Percentiles rank a stretch among this genome's conserved stretches.
Conservation (phyloP, 1,140 invertebrate genomes). For the Caenorhabditis remanei region DNA sequence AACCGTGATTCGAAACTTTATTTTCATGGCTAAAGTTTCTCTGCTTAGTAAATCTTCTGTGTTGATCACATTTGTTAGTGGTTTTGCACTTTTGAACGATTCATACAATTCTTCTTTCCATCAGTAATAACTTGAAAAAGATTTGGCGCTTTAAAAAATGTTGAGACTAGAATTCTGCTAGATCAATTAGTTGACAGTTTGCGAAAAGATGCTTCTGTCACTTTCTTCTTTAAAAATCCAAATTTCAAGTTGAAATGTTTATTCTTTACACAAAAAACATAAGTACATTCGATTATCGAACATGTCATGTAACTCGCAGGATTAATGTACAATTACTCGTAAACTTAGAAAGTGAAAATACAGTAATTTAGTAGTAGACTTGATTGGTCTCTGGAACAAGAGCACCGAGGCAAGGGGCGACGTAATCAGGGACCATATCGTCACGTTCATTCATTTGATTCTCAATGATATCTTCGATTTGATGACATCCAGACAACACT, state of each 20-base stretch:
- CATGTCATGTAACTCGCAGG: neutral
- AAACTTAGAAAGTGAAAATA: neutral
- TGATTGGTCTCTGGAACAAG: conserved; percentile 66
- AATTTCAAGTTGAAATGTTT: neutral
- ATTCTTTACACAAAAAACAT: neutral
- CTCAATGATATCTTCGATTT: conserved; percentile 73
- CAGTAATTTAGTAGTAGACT: conserved; percentile 19
- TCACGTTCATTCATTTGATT: conserved; percentile 68
- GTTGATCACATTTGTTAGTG: too few relatives aligned
- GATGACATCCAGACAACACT: conserved; percentile 74
- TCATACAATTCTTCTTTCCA: too few relatives aligned
- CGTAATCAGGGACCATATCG: conserved; percentile 75
- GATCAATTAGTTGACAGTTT: too few relatives aligned
- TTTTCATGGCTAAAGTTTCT: too few relatives aligned
- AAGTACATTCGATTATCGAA: neutral
- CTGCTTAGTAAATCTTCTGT: too few relatives aligned
- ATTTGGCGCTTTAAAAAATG: too few relatives aligned
- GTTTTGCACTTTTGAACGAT: too few relatives aligned
- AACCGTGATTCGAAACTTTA: too few relatives aligned
- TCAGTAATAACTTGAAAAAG: too few relatives aligned
- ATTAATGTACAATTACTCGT: conserved; percentile 42
- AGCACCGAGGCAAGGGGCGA: conserved; percentile 70
- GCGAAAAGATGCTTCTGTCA: neutral
- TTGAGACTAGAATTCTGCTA: too few relatives aligned
- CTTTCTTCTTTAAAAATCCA: neutral